Evolutionary conservation across 2,113 vertebrate species (phyloP), one percentile per base, ranked within the genome.

Genomic region (Calonectris borealis): DNA sequence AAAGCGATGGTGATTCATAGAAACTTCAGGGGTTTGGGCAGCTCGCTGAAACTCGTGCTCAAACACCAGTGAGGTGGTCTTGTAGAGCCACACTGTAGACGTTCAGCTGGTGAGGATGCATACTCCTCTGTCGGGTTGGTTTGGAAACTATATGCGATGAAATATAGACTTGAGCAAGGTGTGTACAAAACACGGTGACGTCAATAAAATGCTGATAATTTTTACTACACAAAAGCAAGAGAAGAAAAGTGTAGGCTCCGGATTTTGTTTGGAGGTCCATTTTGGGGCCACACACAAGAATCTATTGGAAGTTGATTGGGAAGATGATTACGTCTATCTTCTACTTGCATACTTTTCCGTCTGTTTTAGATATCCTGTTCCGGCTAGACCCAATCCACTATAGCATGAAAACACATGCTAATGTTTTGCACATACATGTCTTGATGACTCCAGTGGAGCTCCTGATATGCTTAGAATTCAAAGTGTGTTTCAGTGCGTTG

Each of bases 211-310:
- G 46, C 49, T 46, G 36, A 4, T 31, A 27, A 15, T 3, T 64
- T 32, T 77, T 82, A 42, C 2, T n/a, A 25, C 11, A 4, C 34
- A 66, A 31, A 65, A 82, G 55, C 8, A 65, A 27, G 51, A 38
- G 70, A 13, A 54, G 69, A 25, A 16, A 49, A 34, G 12, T 6
- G 5, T 19, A 16, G 27, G 25, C 73, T 60, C 29, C 34, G 24
- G 16, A 3, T 19, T 68, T 36, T 48, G 44, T 64, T 61, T 0
- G 0, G 44, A 75, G 49, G 8, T 68, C 26, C 0, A 0, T 40
- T 93, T 42, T 60, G 83, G 80, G 75, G 52, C 52, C 13, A 5
- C 19, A 1, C 32, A 19, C 22, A 13, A 17, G 60, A n/a, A 58
- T 49, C 46, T n/a, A 0, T 58, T 36, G 70, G 51, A 54, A 65